These are phyloP conservation scores for Drosophila picticornis DNA, from an alignment of 2,888 invertebrate species.

Conservation along the genomic window DNA sequence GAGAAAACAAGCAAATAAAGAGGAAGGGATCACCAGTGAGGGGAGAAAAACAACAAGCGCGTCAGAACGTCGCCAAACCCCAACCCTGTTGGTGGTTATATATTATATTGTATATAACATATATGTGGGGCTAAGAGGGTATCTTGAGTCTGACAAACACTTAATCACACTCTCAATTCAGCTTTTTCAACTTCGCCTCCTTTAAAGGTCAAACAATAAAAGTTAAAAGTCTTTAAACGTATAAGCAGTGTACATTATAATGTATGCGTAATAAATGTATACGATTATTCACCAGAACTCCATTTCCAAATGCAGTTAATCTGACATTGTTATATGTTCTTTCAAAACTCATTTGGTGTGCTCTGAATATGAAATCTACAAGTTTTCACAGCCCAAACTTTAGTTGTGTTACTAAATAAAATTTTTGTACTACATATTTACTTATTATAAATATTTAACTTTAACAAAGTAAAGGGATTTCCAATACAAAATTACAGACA, in stretches of 20 bases:
- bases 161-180: not conserved
- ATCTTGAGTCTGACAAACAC: constrained; percentile 4
- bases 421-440: not conserved
- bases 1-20: not conserved
- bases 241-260: not conserved
- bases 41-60: constrained; percentile 25
- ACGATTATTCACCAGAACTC: not conserved
- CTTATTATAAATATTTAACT: not conserved
- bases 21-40: not conserved
- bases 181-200: not conserved
- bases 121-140: constrained; percentile 8
- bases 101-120: not conserved
- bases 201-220: not conserved
- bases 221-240: not conserved
- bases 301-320: not conserved
- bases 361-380: not conserved
- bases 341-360: not conserved
- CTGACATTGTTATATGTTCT: not conserved
- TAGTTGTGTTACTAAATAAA: not conserved
- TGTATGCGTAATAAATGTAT: not conserved
- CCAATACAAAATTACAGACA: not conserved
- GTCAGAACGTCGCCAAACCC: constrained; percentile 63
- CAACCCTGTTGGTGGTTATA: constrained; percentile 22
- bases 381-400: not conserved
- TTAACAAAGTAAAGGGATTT: not conserved